Evolutionary conservation across 64 coral and sea anemone species (phyloP).

Genomic region (Actinia tenebrosa): DNA sequence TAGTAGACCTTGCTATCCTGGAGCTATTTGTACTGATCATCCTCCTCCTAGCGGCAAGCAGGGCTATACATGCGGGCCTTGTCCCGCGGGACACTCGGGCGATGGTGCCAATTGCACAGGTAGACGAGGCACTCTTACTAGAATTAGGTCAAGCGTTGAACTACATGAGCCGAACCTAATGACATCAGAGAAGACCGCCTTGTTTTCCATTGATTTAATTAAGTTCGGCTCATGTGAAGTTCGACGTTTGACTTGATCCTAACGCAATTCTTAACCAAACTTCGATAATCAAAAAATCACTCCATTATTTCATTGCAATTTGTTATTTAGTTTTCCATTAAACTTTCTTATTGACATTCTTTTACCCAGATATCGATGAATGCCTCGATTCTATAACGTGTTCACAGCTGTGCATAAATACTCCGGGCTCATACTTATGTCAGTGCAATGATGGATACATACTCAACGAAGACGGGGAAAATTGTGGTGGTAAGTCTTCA

Average conservation of each 20-base stretch:
- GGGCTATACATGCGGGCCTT: constrained; percentile 22
- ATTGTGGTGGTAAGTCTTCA: constrained; percentile 40
- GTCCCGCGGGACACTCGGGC: constrained; percentile 25
- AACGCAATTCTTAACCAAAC: too few species aligned
- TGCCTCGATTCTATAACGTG: constrained; percentile 19
- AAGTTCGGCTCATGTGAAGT: too few species aligned
- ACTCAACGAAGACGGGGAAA: constrained; percentile 38
- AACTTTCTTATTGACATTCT: not conserved
- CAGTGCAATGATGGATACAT: constrained; percentile 50
- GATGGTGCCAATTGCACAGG: constrained; percentile 24
- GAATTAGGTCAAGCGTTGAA: too few species aligned
- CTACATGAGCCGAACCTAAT: too few species aligned
- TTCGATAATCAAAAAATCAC: too few species aligned
- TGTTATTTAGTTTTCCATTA: not conserved
- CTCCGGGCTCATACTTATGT: constrained; percentile 44
- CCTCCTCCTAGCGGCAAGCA: not conserved
- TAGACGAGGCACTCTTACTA: not conserved
- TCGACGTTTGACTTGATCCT: too few species aligned
- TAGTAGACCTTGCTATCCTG: constrained; percentile 37
- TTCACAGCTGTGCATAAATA: constrained; percentile 44
- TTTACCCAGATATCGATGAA: constrained; percentile 48
- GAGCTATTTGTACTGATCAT: constrained; percentile 17
- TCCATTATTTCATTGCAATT: not conserved
- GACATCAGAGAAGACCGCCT: too few species aligned
- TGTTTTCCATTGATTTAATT: too few species aligned